Evolutionary conservation across 2,113 vertebrate genomes (phyloP), one percentile per base, ranked within the genome.

Genomic region (Phoxinus phoxinus): DNA sequence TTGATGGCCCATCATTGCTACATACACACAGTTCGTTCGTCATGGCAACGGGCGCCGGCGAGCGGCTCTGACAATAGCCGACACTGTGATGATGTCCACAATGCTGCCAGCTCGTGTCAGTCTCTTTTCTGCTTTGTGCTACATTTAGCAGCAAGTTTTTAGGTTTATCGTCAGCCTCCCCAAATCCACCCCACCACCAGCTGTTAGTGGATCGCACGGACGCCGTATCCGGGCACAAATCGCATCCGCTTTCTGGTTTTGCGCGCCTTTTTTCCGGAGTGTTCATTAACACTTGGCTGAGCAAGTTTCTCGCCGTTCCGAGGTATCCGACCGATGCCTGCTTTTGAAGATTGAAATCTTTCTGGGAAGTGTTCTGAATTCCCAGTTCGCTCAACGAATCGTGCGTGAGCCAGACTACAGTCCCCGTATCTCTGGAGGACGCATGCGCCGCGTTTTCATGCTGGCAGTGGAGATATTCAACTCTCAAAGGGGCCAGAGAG

Each of bases 161-260:
- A 0, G 81, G 77, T 19, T 32, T 37, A 1, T 90, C 89, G 67
- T 88, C 87, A 0, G 67, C 81, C 0, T 87, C 90, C 91, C 89
- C 91, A 5, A 93, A 48, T 51, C 87, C 89, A 65, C 83, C 89
- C 93, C 92, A 92, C 93, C 91, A 88, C 13, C 41, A 71, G 15
- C 63, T 63, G 41, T 59, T 46, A 3, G 67, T 25, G 48, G 21
- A 0, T 11, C 3, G 79, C 2, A 17, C 17, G n/a, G 17, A 32
- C 2, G 30, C 12, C 8, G 76, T 25, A 17, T 84, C 76, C 3
- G 48, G 17, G 10, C 51, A 35, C 77, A 85, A 90, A 17, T 63
- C 80, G 35, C 25, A 53, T 82, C 61, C 75, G 37, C 17, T 32
- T 83, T 58, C 72, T 56, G 1, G 4, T 65, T 59, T 85, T 0